Percentiles rank a stretch among this genome's conserved stretches.
phyloP scores from a whole-genome alignment of 2,113 vertebrate genomes.

The Spermophilus dauricus region DNA sequence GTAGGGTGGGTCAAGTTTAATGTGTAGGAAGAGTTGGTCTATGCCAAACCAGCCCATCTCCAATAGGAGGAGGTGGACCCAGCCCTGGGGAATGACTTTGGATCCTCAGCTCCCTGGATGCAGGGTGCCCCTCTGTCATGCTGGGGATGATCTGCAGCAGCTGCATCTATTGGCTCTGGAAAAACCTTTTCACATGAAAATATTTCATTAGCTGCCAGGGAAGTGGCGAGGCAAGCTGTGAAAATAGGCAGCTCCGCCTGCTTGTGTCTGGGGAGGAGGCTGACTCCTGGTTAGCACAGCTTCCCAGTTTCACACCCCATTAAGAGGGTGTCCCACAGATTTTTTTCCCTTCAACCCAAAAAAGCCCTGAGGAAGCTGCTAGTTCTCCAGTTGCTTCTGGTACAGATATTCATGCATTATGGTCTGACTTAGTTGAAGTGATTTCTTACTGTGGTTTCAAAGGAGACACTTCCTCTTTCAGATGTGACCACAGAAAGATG shows the following conservation, averaged over 20 bases:
- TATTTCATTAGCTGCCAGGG: slow-evolving; percentile 40
- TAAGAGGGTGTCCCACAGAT: slow-evolving; percentile 45
- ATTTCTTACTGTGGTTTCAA: not conserved
- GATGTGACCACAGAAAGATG: not conserved
- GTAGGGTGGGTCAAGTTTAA: not conserved
- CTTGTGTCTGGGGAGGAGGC: slow-evolving; percentile 37
- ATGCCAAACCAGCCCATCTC: not conserved
- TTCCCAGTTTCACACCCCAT: slow-evolving; percentile 63
- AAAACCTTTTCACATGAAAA: not conserved
- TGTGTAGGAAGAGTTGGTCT: not conserved
- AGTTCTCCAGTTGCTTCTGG: slow-evolving; percentile 21
- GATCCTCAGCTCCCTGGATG: not conserved
- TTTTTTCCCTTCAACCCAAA: slow-evolving; percentile 44
- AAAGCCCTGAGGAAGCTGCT: not conserved
- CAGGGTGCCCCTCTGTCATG: not conserved
- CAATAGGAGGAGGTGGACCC: not conserved
- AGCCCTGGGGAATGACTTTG: not conserved
- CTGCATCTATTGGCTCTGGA: not conserved
- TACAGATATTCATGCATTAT: not conserved
- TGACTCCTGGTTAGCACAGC: not conserved
- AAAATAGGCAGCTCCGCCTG: not conserved
- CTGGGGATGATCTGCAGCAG: not conserved
- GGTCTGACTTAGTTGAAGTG: not conserved
- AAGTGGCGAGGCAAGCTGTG: not conserved
- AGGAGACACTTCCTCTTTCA: not conserved